Evolutionary conservation across 2,888 invertebrate species (phyloP).

Genomic region (Andricus quercusramuli): DNA sequence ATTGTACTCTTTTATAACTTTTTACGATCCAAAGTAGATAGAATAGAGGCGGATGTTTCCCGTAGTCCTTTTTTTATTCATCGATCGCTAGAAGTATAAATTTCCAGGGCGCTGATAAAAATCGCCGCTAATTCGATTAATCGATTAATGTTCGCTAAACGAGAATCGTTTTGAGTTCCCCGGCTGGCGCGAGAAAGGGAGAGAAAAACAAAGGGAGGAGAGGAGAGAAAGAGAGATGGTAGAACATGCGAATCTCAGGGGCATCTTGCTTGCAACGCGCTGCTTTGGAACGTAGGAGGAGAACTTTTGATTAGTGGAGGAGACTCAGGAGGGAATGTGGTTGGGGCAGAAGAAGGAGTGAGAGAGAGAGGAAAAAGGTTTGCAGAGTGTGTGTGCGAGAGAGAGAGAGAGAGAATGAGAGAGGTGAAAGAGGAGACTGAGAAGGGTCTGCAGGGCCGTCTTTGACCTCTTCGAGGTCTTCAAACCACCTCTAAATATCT

Average conservation of each 20-base stretch:
- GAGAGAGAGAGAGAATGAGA: conserved; percentile 8
- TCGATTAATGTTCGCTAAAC: conserved; percentile 38
- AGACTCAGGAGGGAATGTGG: conserved; percentile 34
- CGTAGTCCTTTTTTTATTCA: conserved; percentile 8
- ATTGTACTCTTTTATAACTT: background rate
- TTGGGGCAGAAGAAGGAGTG: conserved; percentile 10
- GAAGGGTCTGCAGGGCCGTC: conserved; percentile 37
- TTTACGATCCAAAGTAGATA: background rate
- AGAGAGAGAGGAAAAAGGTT: background rate
- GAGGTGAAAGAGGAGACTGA: conserved; percentile 30
- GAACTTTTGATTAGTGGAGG: conserved; percentile 38
- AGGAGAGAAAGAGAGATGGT: conserved; percentile 1
- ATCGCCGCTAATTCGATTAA: conserved; percentile 41
- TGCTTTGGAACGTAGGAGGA: conserved; percentile 39
- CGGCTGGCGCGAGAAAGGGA: conserved; percentile 4
- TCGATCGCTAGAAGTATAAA: conserved; percentile 35
- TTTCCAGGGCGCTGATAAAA: conserved; percentile 35
- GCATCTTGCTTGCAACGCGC: conserved; percentile 35
- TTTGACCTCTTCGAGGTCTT: conserved; percentile 38
- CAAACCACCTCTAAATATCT: conserved; percentile 38
- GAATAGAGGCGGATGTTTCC: background rate
- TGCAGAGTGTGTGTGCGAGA: background rate
- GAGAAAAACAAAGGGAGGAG: conserved; percentile 1
- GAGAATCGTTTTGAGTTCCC: conserved; percentile 34
- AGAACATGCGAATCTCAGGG: conserved; percentile 41